Evolutionary conservation across 2,888 invertebrate genomes (phyloP), one percentile per base, ranked within the genome.

Genomic region (Trachelus iudaicus): DNA sequence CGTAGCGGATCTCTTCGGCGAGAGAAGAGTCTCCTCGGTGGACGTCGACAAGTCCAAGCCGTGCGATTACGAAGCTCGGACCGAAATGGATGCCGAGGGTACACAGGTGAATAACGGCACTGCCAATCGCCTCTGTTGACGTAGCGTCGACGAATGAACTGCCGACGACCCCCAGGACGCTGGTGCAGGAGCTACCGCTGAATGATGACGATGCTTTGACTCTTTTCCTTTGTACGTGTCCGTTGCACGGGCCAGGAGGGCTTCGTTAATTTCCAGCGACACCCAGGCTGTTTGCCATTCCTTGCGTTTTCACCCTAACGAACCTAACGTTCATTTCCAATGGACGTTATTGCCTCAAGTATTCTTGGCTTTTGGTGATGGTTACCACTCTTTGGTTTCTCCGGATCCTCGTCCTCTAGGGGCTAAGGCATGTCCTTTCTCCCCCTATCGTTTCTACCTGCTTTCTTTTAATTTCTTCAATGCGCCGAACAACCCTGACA

Each of bases 101-200:
- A 90, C 89, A 85, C 91, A 91, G 91, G 91, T 91, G 90, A 91
- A 90, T 91, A 91, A 91, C 86, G 91, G 90, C 85, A 88, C 87
- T 85, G 84, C 87, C 83, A 89, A 90, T 87, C 89, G 86, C 83
- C 86, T 88, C 86, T 89, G 87, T 89, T 91, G 89, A 90, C 86
- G 84, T 83, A 87, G 23, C 1, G 15, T 6, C 15, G 40, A 40
- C 40, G 1, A 75, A 40, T 31, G n/a, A 30, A n/a, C 15, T 69
- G 34, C 37, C 69, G 12, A 40, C 23, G 40, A 40, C 1, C 40
- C 40, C 40, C 40, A 40, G 40, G 40, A 40, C 1, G 2, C 23
- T 15, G 56, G 23, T 56, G 56, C 23, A 86, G 80, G 84, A 87
- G 81, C 81, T 88, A 82, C 85, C 87, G 86, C 87, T 86, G 83